Evolutionary conservation across 2,888 invertebrate species (phyloP), one percentile per base, ranked within the genome.

Genomic region (Apantesis nais): DNA sequence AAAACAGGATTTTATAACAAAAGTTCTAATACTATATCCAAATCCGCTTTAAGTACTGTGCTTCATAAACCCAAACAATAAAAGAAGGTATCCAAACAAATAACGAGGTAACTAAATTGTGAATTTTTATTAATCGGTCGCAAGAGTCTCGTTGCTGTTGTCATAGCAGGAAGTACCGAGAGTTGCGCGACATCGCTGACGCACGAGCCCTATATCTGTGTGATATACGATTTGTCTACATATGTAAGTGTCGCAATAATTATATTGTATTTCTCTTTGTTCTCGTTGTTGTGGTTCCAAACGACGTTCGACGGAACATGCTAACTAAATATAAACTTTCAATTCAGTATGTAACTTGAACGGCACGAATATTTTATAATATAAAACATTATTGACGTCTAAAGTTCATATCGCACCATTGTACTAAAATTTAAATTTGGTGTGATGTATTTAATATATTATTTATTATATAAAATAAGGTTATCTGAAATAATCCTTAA

Each of bases 391-490:
- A 69, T 68, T 71, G 69, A 68, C 65, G 71, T 73, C 72, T 74
- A 69, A 67, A 76, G 60, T 62, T 70, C 68, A 72, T 64, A 74
- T 75, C 68, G 75, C 81, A 81, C 79, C 79, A 72, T 73, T 77
- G 78, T 70, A 74, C 60, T 78, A 79, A 79, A 72, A 79, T 73
- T 76, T 67, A 71, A 81, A 79, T 74, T 84, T 72, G 78, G 85
- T 85, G 86, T 86, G 81, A 78, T 80, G 66, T 83, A 79, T 82
- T 77, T 83, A 80, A 74, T 80, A 79, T 80, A 77, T 77, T 79
- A 80, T 85, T 83, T 80, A 83, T 82, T 79, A 79, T 83, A 76
- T 83, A 78, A 78, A 77, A 70, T 71, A 75, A 77, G 83, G 81
- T 81, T 77, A 70, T 52, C 62, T 67, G 68, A 71, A 65, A 41